Evolutionary conservation across 30 jellyfish, hydroid and myxozoan species (phyloP), one percentile per base, ranked within the genome.

Genomic region (Chironex yamaguchii): DNA sequence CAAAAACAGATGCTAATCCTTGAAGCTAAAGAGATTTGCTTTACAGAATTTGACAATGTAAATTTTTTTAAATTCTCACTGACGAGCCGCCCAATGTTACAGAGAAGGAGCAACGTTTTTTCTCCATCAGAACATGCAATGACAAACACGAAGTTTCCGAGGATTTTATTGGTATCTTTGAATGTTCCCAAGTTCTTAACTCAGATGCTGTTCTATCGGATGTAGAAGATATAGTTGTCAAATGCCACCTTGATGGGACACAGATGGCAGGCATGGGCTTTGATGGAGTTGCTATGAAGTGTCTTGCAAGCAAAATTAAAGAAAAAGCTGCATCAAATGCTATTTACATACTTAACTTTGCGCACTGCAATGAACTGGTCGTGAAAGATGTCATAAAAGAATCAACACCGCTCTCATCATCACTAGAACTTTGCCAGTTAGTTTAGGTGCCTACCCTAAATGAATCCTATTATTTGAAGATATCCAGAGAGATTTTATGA

Each of bases 231-330:
- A 81, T 65, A 11, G 36, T 81, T 52, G 42, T 30, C 29, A 64
- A 84, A 65, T 12, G 48, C 51, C 4, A n/a, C 0, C 34, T 81
- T 21, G 76, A 42, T 64, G 34, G 76, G 0, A 30, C 49, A 42
- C 36, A 63, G 62, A 63, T 81, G 91, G 76, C 76, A 4, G 91
- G 66, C 23, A 63, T 36, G 84, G 84, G 76, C 1, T 81, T 81
- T 36, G 91, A 81, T 81, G 91, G 91, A 34, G 91, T 77, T 2
- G 75, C 91, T 36, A 81, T 81, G 91, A 49, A 63, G n/a, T 0
- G 35, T 34, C 36, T 81, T 22, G 36, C 84, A 63, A 0, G 65
- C 49, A 63, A 34, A 84, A 54, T 81, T 29, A 81, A 64, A 21
- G 84, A 21, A 36, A 79, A 64, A 26, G 52, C 67, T 1, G 84